These are phyloP conservation scores for Oligia latruncula DNA, from an alignment of 2,888 invertebrate species.

Conservation along the genomic window DNA sequence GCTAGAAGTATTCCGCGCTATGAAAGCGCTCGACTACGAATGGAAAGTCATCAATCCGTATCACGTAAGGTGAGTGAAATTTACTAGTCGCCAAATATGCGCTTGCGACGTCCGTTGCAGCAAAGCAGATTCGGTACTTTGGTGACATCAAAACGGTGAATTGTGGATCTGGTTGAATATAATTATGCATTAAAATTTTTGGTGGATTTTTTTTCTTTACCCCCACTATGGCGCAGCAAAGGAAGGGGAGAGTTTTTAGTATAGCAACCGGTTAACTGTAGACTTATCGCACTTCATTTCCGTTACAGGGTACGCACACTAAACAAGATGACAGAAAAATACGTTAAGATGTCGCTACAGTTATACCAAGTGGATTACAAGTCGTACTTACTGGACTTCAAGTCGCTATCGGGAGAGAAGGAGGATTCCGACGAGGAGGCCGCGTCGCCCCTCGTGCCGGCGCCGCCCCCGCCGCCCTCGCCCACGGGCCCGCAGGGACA, in stretches of 20 bases:
- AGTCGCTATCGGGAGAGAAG: conserved; percentile 96
- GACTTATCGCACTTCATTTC: not conserved
- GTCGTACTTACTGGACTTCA: conserved; percentile 99
- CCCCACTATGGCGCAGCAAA: not conserved
- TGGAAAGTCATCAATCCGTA: conserved; percentile 99
- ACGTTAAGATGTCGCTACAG: conserved; percentile 99
- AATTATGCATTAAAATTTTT: too few relatives aligned
- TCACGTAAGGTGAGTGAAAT: conserved; percentile 92
- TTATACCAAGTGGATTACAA: conserved; percentile 99
- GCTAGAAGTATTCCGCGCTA: conserved; percentile 99
- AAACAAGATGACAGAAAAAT: conserved; percentile 95
- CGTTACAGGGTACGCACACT: conserved; percentile 95
- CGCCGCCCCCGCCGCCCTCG: conserved; percentile 73
- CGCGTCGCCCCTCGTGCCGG: conserved; percentile 68
- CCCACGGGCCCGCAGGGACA: conserved; percentile 91
- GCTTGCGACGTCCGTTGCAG: not conserved
- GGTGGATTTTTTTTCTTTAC: not conserved
- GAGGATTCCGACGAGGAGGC: conserved; percentile 88
- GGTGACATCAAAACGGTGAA: not conserved
- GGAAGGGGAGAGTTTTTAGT: not conserved
- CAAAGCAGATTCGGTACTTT: not conserved
- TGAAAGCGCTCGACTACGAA: conserved; percentile 99
- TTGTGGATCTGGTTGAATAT: not conserved
- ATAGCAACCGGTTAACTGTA: not conserved
- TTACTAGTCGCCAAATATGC: not conserved